Conservation (phyloP, 2,888 invertebrate genomes). For the Tromatobia lineatoria region DNA sequence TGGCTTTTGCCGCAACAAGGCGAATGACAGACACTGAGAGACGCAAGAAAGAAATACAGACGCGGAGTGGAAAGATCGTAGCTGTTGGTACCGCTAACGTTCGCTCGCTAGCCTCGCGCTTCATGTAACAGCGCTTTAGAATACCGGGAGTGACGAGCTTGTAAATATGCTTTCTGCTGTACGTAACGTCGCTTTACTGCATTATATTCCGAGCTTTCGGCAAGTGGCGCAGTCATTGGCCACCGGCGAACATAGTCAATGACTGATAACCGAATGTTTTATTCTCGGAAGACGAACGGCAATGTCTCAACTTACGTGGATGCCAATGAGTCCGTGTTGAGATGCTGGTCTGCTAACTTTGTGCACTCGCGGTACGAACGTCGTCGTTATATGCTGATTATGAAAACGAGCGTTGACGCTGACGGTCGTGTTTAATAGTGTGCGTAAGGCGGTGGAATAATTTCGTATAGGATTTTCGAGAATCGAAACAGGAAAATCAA, state of each 20-base stretch:
- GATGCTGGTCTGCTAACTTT: neutral
- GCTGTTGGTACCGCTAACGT: neutral
- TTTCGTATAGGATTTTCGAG: neutral
- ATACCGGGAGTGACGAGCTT: neutral
- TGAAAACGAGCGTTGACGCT: slow-evolving; percentile 1
- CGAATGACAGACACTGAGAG: neutral
- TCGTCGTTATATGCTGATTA: neutral
- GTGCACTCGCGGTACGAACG: neutral
- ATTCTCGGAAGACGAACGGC: neutral
- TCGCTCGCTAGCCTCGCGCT: neutral
- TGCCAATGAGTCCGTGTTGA: neutral
- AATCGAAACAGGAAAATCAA: neutral
- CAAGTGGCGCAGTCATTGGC: neutral
- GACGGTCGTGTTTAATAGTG: neutral
- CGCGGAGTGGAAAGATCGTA: slow-evolving; percentile 4
- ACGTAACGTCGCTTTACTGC: neutral
- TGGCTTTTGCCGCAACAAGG: slow-evolving; percentile 21
- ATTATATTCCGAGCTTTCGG: neutral
- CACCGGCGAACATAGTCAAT: neutral
- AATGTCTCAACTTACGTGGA: neutral
- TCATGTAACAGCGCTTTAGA: neutral
- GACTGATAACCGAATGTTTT: neutral
- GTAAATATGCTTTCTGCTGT: neutral
- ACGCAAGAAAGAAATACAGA: neutral
- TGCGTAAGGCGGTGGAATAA: neutral